Conservation (phyloP, 2,113 vertebrate species). For the Dryoscopus gambensis region DNA sequence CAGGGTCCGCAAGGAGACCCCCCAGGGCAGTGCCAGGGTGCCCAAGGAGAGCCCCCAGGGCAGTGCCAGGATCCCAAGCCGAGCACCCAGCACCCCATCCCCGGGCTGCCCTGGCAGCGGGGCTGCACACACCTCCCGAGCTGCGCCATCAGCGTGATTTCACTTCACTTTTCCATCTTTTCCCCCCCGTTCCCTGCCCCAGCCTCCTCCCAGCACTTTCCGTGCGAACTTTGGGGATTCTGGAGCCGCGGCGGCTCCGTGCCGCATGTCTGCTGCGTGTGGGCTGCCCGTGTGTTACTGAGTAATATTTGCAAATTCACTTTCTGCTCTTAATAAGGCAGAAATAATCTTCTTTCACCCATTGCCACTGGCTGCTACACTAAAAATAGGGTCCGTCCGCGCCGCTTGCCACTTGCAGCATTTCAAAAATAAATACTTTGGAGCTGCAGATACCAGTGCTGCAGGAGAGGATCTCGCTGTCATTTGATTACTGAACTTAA, state of each 20-base stretch:
- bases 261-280: not conserved
- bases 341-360: constrained; percentile 12
- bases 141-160: not conserved
- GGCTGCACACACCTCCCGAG: not conserved
- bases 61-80: not conserved
- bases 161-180: not conserved
- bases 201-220: not conserved
- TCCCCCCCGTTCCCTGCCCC: not conserved
- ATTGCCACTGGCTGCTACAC: constrained; percentile 24
- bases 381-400: constrained; percentile 15
- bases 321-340: not conserved
- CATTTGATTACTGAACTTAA: constrained; percentile 15
- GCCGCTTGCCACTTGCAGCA: constrained; percentile 49
- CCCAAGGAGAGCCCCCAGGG: not conserved
- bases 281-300: not conserved
- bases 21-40: not conserved
- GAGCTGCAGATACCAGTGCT: constrained; percentile 27
- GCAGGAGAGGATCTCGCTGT: not conserved
- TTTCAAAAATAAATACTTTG: not conserved
- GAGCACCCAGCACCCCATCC: not conserved
- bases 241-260: not conserved
- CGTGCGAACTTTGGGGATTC: accelerated
- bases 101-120: no score
- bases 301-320: not conserved
- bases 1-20: not conserved